Percentiles rank a stretch among this genome's conserved stretches.
These are phyloP conservation scores for Sinella curviseta DNA, from an alignment of 1,140 invertebrate genomes.

Conservation along the genomic window DNA sequence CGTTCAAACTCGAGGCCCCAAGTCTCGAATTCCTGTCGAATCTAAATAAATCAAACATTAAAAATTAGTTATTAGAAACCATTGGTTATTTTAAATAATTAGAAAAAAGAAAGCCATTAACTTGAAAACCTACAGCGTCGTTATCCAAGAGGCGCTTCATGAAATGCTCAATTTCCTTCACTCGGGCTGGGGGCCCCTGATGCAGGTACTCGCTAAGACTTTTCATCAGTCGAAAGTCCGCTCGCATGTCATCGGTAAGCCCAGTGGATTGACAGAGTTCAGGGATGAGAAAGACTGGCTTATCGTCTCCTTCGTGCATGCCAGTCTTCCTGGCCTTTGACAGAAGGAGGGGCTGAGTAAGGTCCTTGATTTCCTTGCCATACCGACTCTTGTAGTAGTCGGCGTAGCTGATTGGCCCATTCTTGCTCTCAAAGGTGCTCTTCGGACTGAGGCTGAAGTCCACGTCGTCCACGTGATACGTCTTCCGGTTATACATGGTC, in stretches of 20 bases:
- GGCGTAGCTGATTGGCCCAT: conserved; percentile 54
- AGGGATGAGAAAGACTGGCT: conserved; percentile 58
- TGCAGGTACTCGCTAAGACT: conserved; percentile 52
- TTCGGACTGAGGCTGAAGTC: neutral
- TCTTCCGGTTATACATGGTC: conserved; percentile 71
- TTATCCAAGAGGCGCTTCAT: conserved; percentile 46
- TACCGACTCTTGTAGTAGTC: conserved; percentile 64
- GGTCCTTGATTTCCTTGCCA: conserved; percentile 24
- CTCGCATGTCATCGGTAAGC: conserved; percentile 50
- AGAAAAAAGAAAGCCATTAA: too few species aligned
- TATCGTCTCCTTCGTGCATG: too few species aligned
- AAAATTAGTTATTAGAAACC: neutral
- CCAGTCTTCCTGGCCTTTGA: conserved; percentile 24
- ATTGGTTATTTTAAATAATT: neutral
- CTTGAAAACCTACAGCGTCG: too few species aligned
- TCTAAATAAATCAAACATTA: neutral
- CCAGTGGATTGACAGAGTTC: conserved; percentile 55
- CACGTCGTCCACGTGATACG: conserved; percentile 73
- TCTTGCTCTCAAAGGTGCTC: neutral
- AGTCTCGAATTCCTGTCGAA: conserved; percentile 57
- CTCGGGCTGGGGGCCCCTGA: conserved; percentile 52
- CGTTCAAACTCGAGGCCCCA: conserved; percentile 78
- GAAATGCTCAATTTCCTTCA: conserved; percentile 49
- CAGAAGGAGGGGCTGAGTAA: conserved; percentile 44
- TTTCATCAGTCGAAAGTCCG: conserved; percentile 51